phyloP scores from a whole-genome alignment of 1,140 invertebrate species.

The Hyphantria cunea region DNA sequence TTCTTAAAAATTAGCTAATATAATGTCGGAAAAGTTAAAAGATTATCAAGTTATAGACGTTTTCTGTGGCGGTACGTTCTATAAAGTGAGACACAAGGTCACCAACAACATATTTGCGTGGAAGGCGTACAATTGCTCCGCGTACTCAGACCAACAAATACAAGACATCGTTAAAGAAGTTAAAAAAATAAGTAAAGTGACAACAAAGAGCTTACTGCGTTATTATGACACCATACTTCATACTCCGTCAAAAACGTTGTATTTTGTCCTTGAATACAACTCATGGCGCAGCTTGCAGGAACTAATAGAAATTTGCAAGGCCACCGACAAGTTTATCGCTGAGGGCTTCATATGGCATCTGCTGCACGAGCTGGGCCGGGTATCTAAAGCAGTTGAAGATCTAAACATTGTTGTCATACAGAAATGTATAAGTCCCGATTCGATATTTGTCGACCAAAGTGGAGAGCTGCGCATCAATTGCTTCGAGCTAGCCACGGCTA shows the following conservation, averaged over 20 bases:
- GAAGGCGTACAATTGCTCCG: conserved; percentile 72
- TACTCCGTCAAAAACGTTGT: conserved; percentile 68
- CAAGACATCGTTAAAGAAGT: conserved; percentile 69
- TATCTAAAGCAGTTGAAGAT: conserved; percentile 55
- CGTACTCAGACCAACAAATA: conserved; percentile 69
- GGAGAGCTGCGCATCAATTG: conserved; percentile 68
- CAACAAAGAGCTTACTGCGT: conserved; percentile 60
- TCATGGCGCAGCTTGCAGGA: conserved; percentile 67
- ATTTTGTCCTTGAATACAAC: conserved; percentile 73
- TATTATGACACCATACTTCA: conserved; percentile 74
- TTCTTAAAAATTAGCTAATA: conserved; percentile 36
- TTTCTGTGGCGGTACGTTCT: conserved; percentile 71
- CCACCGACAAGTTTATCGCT: conserved; percentile 57
- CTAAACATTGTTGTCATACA: conserved; percentile 55
- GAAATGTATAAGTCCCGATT: conserved; percentile 60
- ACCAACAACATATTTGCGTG: conserved; percentile 75
- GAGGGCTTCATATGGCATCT: conserved; percentile 75
- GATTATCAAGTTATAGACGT: conserved; percentile 78
- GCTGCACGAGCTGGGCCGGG: conserved; percentile 64
- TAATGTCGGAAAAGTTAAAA: conserved; percentile 72
- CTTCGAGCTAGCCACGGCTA: conserved; percentile 53
- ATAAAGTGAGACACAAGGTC: conserved; percentile 78
- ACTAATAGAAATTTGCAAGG: conserved; percentile 56
- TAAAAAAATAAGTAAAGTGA: conserved; percentile 63
- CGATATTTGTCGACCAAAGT: conserved; percentile 61